phyloP scores from a whole-genome alignment of 2,888 invertebrate genomes.

The Diabrotica balteata region DNA sequence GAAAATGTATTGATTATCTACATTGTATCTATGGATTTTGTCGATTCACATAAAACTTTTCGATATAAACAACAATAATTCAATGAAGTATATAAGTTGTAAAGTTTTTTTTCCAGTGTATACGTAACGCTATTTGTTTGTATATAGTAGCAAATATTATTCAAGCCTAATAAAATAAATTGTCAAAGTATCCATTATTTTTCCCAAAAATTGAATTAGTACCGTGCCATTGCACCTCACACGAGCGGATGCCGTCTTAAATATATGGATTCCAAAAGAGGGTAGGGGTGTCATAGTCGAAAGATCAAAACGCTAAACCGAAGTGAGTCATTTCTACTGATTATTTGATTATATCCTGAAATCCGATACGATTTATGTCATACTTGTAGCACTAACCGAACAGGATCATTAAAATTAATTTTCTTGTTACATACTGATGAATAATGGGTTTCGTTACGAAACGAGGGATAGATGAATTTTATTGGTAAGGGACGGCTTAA shows the following conservation, averaged over 20 bases:
- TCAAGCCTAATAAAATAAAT: conserved; percentile 16
- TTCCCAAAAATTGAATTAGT: conserved; percentile 27
- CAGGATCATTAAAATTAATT: conserved; percentile 26
- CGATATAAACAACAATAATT: no score
- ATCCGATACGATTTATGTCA: conserved; percentile 32
- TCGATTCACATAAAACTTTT: no score
- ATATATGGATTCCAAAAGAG: conserved; percentile 23
- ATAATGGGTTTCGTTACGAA: conserved; percentile 18
- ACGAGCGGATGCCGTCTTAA: conserved; percentile 19
- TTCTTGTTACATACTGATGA: conserved; percentile 17
- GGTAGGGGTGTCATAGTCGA: conserved; percentile 40
- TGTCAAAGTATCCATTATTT: conserved; percentile 18
- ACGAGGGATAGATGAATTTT: conserved; percentile 11
- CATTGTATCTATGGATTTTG: no score
- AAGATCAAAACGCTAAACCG: conserved; percentile 37
- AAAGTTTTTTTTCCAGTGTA: no score
- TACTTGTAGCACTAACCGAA: conserved; percentile 18
- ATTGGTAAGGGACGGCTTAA: background rate
- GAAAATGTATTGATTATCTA: no score
- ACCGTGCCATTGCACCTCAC: conserved; percentile 35
- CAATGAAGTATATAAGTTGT: no score
- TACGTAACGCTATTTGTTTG: no score
- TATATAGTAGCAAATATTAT: no score
- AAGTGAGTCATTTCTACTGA: conserved; percentile 35
- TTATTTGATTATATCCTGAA: conserved; percentile 38